These are phyloP conservation scores for Chionomys nivalis DNA, from an alignment of 2,113 vertebrate genomes.

Conservation along the genomic window DNA sequence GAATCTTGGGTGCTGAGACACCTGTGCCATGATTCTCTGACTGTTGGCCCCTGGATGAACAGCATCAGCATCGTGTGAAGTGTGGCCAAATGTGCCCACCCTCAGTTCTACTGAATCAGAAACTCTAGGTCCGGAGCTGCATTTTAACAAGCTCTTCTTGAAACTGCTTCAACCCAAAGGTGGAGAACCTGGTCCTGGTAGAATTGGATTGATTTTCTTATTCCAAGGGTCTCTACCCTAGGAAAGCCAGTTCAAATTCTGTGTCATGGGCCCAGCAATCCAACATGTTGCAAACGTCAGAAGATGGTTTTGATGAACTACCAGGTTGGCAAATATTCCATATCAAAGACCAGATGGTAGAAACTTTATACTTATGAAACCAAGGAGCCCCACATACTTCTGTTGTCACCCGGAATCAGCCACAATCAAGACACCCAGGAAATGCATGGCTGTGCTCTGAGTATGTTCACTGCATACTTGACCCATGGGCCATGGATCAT, in stretches of 20 bases:
- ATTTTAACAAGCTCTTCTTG: not conserved
- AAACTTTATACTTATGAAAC: not conserved
- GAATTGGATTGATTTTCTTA: not conserved
- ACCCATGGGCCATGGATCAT: too few species aligned
- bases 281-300: not conserved
- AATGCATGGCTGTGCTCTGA: not conserved
- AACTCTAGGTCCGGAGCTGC: not conserved
- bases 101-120: not conserved
- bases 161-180: not conserved
- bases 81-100: not conserved
- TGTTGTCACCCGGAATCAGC: not conserved
- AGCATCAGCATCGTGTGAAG: not conserved
- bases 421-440: not conserved
- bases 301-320: not conserved
- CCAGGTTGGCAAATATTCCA: not conserved
- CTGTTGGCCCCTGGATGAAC: not conserved
- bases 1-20: not conserved
- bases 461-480: not conserved
- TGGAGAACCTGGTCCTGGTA: not conserved
- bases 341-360: not conserved
- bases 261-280: not conserved
- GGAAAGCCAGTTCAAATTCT: constrained; percentile 24
- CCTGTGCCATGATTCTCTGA: not conserved
- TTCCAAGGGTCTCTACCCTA: not conserved
- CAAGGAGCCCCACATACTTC: not conserved